Evolutionary conservation across 2,113 vertebrate genomes (phyloP), one percentile per base, ranked within the genome.

Genomic region (Recurvirostra avosetta): DNA sequence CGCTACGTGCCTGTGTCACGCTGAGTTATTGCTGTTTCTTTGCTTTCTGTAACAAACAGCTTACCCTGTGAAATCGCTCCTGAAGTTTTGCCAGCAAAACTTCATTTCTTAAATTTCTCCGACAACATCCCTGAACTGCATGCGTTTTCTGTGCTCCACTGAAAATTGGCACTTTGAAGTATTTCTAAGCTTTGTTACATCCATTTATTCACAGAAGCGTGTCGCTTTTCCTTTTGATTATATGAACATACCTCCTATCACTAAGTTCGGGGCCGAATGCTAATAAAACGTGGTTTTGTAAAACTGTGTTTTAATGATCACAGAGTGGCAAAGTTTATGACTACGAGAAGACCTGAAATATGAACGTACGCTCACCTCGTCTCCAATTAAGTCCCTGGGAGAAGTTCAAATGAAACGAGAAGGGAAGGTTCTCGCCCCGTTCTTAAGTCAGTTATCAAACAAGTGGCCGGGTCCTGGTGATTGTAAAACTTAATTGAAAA

Each of bases 1-100:
- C 7, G 5, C 29, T 7, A 6, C 29, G 1, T 3, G 11, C 2
- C 43, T 3, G 16, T 1, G 41, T 17, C 19, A 36, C 4, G 6
- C 10, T 0, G 2, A 11, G 26, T 34, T 43, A 17, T 21, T 38
- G 20, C 26, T 18, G 5, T 20, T 67, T 15, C 21, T 49, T 58
- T 43, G 58, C 26, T 19, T 38, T 81, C 61, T 29, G 32, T 12
- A 32, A 74, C 8, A 15, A 59, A 59, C 50, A 58, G 20, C 23
- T 9, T 2, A 21, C 50, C 17, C 36, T 15, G 25, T 18, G 61
- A 74, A 66, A 38, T 8, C 23, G 6, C 6, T 34, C 11, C 61
- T 7, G 3, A 34, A 38, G 62, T 41, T 76, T 19, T 32, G 21
- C 56, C 40, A 18, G 27, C 23, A 34, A 91, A 85, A 50, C 22